Evolutionary conservation across 2,113 vertebrate genomes (phyloP).

Genomic region (Gallinago paraguaiae): DNA sequence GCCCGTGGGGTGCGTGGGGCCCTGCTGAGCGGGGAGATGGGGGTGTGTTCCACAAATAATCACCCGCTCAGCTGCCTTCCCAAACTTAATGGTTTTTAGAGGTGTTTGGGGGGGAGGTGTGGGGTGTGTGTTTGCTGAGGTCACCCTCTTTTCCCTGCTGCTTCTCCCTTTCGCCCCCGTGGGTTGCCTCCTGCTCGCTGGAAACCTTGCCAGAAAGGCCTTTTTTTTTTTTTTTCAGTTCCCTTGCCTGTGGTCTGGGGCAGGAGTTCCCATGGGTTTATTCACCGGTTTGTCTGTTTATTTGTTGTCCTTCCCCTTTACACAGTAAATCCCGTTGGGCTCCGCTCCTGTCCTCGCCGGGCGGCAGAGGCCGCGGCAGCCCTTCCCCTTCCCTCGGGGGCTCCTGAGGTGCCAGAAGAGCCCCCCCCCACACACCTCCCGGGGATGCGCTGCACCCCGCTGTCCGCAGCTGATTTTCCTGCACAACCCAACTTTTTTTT

Average conservation of each 20-base stretch:
- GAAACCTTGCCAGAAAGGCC: not conserved
- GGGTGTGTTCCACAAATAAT: not conserved
- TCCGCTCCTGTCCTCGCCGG: too few relatives aligned
- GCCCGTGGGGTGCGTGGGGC: not conserved
- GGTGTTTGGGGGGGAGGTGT: not conserved
- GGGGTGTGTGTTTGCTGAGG: not conserved
- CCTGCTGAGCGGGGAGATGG: not conserved
- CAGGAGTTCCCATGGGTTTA: too few relatives aligned
- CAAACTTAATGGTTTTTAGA: not conserved
- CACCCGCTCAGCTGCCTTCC: not conserved
- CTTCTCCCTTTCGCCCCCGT: not conserved
- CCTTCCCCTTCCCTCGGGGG: rapidly evolving
- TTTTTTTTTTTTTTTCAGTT: not conserved
- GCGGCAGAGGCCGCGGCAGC: rapidly evolving
- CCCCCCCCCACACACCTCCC: rapidly evolving
- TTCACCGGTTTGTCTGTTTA: conserved; percentile 87
- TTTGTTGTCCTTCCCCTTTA: conserved; percentile 87
- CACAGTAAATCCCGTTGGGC: conserved; percentile 88
- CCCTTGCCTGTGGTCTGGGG: not conserved
- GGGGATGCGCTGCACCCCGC: rapidly evolving
- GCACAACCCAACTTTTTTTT: rapidly evolving
- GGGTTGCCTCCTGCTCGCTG: not conserved
- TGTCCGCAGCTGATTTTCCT: not conserved
- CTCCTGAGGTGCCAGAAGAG: rapidly evolving
- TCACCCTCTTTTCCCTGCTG: not conserved